These are phyloP conservation scores for Suricata suricatta DNA, from an alignment of 2,113 vertebrate genomes.

Conservation along the genomic window DNA sequence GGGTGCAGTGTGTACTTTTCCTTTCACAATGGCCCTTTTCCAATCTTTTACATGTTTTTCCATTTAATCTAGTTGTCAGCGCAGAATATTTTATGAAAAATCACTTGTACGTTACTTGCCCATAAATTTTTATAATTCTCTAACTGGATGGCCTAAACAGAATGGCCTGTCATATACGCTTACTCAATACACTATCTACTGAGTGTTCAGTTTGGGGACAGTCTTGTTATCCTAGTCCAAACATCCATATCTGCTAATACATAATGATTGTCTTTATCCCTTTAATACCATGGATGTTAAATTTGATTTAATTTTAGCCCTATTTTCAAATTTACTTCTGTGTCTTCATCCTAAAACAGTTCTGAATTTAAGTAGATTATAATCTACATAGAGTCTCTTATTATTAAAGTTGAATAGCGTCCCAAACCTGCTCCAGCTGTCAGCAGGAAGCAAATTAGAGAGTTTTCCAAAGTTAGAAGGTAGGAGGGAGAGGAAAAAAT, in stretches of 20 bases:
- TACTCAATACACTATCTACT: slow-evolving; percentile 19
- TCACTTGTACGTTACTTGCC: slow-evolving; percentile 52
- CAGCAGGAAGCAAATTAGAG: slow-evolving; percentile 59
- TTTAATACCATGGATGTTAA: slow-evolving; percentile 23
- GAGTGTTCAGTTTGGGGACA: background rate
- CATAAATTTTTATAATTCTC: slow-evolving; percentile 65
- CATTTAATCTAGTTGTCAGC: slow-evolving; percentile 71
- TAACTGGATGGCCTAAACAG: slow-evolving; percentile 44
- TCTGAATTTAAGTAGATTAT: slow-evolving; percentile 57
- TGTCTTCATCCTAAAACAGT: slow-evolving; percentile 40
- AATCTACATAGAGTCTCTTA: slow-evolving; percentile 49
- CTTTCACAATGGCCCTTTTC: slow-evolving; percentile 60
- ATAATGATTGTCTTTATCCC: background rate
- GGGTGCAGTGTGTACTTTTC: slow-evolving; percentile 69
- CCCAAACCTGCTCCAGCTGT: slow-evolving; percentile 52
- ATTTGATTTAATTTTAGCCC: background rate
- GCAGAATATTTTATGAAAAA: slow-evolving; percentile 68
- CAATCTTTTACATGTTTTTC: slow-evolving; percentile 70
- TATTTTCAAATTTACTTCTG: slow-evolving; percentile 54
- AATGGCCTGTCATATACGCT: background rate
- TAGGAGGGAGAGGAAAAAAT: background rate
- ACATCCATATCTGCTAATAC: background rate
- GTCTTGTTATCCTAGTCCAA: background rate
- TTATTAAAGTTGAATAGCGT: slow-evolving; percentile 61
- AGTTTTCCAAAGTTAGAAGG: background rate